Percentiles rank a stretch among this genome's conserved stretches.
These are phyloP conservation scores for Elanus axillaris DNA, from an alignment of 2,113 vertebrate species.

Conservation along the genomic window DNA sequence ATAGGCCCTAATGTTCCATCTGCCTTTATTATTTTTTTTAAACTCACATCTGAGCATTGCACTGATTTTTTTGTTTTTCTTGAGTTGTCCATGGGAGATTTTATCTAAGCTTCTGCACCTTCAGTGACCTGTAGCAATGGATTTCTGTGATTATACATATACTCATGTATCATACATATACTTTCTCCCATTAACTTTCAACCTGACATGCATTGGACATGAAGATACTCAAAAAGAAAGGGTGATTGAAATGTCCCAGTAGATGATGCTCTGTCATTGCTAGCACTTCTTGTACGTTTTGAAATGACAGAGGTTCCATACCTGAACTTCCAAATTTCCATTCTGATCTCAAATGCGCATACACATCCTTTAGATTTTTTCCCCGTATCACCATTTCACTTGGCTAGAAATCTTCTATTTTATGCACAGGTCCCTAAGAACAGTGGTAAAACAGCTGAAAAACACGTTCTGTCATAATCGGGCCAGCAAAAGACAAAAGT, in stretches of 20 bases:
- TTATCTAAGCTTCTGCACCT: background rate
- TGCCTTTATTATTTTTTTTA: background rate
- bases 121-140: background rate
- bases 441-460: background rate
- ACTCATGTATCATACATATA: background rate
- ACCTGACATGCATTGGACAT: background rate
- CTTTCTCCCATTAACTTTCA: background rate
- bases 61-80: background rate
- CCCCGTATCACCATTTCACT: background rate
- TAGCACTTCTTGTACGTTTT: background rate
- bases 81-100: background rate
- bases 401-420: background rate
- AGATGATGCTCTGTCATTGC: background rate
- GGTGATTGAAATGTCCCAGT: background rate
- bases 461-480: background rate
- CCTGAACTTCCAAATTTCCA: background rate
- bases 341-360: background rate
- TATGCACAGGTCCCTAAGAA: background rate
- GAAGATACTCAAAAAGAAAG: background rate
- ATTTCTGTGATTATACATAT: background rate
- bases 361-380: background rate
- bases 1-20: background rate
- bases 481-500: background rate
- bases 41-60: background rate
- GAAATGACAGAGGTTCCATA: background rate